Conservation (phyloP, 53 echinoderm and acorn worm genomes). For the Mesocentrotus franciscanus region DNA sequence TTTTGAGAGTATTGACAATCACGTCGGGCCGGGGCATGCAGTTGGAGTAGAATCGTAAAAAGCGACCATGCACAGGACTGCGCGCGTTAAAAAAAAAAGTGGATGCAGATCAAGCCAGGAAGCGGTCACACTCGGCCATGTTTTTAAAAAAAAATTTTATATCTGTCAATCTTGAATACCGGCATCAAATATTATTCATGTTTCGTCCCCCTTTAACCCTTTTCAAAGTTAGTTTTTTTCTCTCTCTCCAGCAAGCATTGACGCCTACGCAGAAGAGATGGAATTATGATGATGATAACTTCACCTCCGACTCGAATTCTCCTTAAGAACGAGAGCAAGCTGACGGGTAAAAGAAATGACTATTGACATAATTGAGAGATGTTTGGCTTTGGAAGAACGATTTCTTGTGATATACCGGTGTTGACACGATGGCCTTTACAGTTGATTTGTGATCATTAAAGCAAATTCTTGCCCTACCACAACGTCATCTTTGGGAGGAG, state of each 20-base stretch:
- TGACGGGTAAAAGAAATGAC: background rate
- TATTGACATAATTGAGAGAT: background rate
- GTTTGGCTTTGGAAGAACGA: background rate
- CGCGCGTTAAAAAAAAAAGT: too few relatives aligned
- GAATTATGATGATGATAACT: background rate
- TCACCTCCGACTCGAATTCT: background rate
- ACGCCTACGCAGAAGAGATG: background rate
- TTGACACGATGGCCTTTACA: background rate
- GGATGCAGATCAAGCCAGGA: too few relatives aligned
- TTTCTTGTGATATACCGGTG: background rate
- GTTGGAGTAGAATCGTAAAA: too few relatives aligned
- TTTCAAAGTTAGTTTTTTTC: background rate
- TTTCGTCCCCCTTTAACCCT: background rate
- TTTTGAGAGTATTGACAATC: too few relatives aligned
- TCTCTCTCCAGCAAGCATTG: background rate
- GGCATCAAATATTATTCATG: too few relatives aligned
- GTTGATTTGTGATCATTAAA: constrained; percentile 10
- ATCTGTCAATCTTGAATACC: too few relatives aligned
- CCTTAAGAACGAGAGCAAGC: background rate
- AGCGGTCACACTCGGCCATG: too few relatives aligned
- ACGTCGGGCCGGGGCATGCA: too few relatives aligned
- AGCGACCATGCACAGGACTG: too few relatives aligned
- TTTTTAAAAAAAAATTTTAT: too few relatives aligned
- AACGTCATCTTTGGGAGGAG: background rate
- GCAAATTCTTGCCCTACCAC: background rate